These are phyloP conservation scores for Sycobia sp. DNA, from an alignment of 1,140 invertebrate genomes.

Conservation along the genomic window DNA sequence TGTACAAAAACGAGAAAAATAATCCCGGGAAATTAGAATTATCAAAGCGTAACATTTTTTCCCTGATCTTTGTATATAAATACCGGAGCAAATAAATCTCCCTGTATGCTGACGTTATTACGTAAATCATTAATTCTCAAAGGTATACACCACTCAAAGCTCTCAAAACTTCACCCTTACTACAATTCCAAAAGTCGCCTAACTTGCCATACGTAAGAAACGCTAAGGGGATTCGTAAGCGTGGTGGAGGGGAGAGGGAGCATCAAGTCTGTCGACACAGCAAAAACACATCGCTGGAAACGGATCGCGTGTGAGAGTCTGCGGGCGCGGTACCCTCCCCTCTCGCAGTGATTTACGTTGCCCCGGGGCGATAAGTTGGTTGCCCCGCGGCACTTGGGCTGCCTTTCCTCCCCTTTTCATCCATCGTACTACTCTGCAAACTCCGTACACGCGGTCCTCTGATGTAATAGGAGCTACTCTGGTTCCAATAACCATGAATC, in stretches of 20 bases:
- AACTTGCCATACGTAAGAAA: background rate
- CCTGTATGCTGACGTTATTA: slow-evolving; percentile 8
- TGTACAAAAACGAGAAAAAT: background rate
- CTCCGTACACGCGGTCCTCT: slow-evolving; percentile 10
- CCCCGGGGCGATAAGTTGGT: slow-evolving; percentile 53
- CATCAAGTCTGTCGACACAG: slow-evolving; percentile 35
- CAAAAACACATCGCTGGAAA: slow-evolving; percentile 40
- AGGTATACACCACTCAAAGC: slow-evolving; percentile 11
- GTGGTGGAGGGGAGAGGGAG: no score
- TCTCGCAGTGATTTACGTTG: slow-evolving; percentile 50
- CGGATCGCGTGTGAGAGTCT: no score
- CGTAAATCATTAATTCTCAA: slow-evolving; percentile 36
- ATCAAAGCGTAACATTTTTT: slow-evolving; percentile 1
- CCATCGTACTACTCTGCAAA: no score
- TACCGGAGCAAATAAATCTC: slow-evolving; percentile 28
- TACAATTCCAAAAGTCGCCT: slow-evolving; percentile 1
- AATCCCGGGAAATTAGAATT: slow-evolving; percentile 2
- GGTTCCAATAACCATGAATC: slow-evolving; percentile 64
- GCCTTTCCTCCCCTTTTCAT: slow-evolving; percentile 5
- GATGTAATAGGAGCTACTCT: slow-evolving; percentile 38
- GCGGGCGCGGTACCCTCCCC: no score
- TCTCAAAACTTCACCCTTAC: slow-evolving; percentile 7
- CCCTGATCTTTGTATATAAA: slow-evolving; percentile 5
- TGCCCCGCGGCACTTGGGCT: slow-evolving; percentile 14
- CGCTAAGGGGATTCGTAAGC: background rate